Base-by-base conservation (phyloP, 1,140 invertebrate species). In the Laupala kohalensis region DNA sequence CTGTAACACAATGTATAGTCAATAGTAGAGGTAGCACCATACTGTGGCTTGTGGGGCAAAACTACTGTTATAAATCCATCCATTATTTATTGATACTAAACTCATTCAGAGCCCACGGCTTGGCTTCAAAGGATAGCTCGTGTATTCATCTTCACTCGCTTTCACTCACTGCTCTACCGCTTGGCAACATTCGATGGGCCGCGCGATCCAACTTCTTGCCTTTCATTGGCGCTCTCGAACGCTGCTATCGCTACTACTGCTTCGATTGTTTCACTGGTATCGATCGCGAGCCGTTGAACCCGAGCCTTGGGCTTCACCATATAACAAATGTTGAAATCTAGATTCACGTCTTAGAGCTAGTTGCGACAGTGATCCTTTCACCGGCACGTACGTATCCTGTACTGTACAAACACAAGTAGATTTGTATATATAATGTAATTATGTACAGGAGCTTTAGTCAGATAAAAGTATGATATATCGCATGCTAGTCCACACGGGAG, bases 41-140 rank as follows among this genome's bases (percentile, higher is more conserved):
- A 29, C 67, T 29, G 67, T 68, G 67, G 67, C 67, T 68, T 68
- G 26, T 29, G 27, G 67, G 27, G 28, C 37, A 23, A 29, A 19
- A 29, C 67, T 23, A 23, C 67, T 68, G 28, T 68, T 68, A 53
- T 53, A 53, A 53, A 53, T 66, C 65, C 25, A 37, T 68, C 67
- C 67, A 68, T 68, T 68, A 29, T 68, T 68, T 68, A 68, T 28
- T 68, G 29, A 29, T 68, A 68, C 67, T 53, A 53, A 53, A 53
- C 37, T 53, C 37, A 53, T 53, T 9, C 37, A 13, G 37, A 9
- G 37, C 37, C 37, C 37, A 53, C 9, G 37, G 37, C 37, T 53
- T 53, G 37, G 37, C 37, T 53, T 53, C 37, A 53, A 53, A 19
- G 9, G 9, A 19, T 9, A 9, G 37, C 37, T 53, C 37, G 0